phyloP scores from a whole-genome alignment of 2,797 vertebrate genomes.

The Chrysocyon brachyurus region DNA sequence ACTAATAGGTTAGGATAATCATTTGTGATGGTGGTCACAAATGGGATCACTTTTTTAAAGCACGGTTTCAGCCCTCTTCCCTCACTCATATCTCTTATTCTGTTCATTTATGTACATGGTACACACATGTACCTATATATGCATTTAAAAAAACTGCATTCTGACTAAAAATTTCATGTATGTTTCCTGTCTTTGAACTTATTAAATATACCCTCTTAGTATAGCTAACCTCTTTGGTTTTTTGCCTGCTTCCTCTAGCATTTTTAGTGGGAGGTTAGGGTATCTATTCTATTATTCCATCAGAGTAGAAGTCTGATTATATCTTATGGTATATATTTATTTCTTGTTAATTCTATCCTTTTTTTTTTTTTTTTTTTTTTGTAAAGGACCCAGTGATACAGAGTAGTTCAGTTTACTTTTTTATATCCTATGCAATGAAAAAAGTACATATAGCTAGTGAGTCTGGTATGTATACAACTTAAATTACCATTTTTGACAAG shows the following conservation, averaged over 20 bases:
- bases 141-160: not conserved
- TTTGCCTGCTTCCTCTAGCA: not conserved
- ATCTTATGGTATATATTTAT: not conserved
- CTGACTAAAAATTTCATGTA: not conserved
- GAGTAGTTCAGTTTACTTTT: not conserved
- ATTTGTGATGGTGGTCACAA: too few relatives aligned
- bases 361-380: not conserved
- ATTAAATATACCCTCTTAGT: not conserved
- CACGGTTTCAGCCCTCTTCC: not conserved
- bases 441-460: not conserved
- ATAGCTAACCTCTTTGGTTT: not conserved
- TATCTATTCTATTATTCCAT: not conserved
- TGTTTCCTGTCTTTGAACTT: not conserved
- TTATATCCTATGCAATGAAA: not conserved
- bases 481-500: slow-evolving; percentile 11
- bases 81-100: not conserved
- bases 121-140: not conserved
- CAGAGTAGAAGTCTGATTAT: not conserved
- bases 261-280: not conserved
- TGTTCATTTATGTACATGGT: not conserved
- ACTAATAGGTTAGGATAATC: not conserved
- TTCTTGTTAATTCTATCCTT: not conserved
- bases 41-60: too few relatives aligned
- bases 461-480: not conserved
- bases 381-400: not conserved